Base-by-base conservation (phyloP, 2,797 vertebrate species). In the Catamblyrhynchus diadema region DNA sequence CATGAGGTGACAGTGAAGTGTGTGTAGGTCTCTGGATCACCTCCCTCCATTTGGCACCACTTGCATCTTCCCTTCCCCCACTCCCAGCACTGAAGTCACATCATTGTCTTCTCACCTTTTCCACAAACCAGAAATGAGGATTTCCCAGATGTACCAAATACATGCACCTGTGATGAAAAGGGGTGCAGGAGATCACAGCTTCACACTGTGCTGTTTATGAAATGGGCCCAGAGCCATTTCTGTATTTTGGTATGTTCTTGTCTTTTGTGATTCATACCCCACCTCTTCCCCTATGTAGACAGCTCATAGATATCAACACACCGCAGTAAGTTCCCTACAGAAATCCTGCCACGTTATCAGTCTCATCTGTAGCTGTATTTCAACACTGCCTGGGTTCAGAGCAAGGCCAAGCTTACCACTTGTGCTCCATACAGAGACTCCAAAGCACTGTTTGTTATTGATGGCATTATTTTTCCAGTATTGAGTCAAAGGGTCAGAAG, bases 31-130 rank as follows among this genome's bases (percentile, higher is more conserved):
- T 65, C 60, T 41, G 4, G 0, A 47, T 64, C 70, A 35, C 18
- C 32, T 57, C 56, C 41, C n/a, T 88, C 45, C 47, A 24, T 4
- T 33, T 59, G 32, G 54, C 17, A 71, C 17, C 61, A 10, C 39
- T 20, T 17, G 14, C 4, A 12, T 4, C 25, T 47, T 51, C 67
- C 12, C n/a, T 37, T 10, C 5, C 16, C 4, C 9, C 7, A 1
- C 15, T 28, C 25, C 47, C 70, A 80, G 60, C 39, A 48, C 23
- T 35, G 44, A 73, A 81, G 16, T 23, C 12, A 42, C 13, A 12
- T 24, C 27, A 21, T 12, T 14, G 4, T 42, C 69, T 33, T 35
- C 45, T 48, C 57, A 59, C 19, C 47, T 75, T 56, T 28, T 45
- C 32, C 47, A 80, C 33, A 60, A 47, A 32, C 0, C 4, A 71